Conservation (phyloP, 2,888 invertebrate genomes). For the Steromphala cineraria region DNA sequence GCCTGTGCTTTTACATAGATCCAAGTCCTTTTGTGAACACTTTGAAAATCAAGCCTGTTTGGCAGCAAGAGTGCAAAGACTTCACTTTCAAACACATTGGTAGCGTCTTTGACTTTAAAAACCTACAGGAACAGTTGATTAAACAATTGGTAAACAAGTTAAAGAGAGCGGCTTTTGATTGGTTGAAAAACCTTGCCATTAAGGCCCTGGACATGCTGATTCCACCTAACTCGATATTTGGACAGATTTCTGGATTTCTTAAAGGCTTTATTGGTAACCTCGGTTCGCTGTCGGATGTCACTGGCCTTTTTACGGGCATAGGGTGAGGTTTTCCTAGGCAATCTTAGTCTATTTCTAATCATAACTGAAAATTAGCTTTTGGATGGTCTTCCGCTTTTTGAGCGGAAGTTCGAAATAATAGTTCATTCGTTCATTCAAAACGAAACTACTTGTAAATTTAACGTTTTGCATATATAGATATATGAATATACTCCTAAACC, state of each 20-base stretch:
- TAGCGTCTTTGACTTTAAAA: constrained; percentile 30
- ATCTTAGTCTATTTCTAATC: too few relatives aligned
- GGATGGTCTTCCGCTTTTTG: too few relatives aligned
- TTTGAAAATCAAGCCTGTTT: constrained; percentile 46
- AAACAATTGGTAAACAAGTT: constrained; percentile 14
- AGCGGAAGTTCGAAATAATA: too few relatives aligned
- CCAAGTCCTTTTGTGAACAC: constrained; percentile 50
- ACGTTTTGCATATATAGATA: too few relatives aligned
- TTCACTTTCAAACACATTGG: constrained; percentile 42
- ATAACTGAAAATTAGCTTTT: too few relatives aligned
- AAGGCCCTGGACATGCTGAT: not conserved
- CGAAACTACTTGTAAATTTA: too few relatives aligned
- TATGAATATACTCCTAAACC: too few relatives aligned
- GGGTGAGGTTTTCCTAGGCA: not conserved
- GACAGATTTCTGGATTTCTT: not conserved
- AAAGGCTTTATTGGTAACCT: not conserved
- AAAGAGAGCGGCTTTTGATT: constrained; percentile 11
- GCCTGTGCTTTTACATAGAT: constrained; percentile 47
- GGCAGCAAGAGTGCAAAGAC: constrained; percentile 54
- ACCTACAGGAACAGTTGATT: constrained; percentile 23
- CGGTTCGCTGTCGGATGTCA: not conserved
- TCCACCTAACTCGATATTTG: not conserved
- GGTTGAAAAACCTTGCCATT: not conserved
- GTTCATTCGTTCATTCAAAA: too few relatives aligned
- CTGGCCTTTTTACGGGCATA: not conserved